Percentiles rank a stretch among this genome's conserved stretches.
Conservation (phyloP, 2,113 vertebrate genomes). For the Notothenia coriiceps region DNA sequence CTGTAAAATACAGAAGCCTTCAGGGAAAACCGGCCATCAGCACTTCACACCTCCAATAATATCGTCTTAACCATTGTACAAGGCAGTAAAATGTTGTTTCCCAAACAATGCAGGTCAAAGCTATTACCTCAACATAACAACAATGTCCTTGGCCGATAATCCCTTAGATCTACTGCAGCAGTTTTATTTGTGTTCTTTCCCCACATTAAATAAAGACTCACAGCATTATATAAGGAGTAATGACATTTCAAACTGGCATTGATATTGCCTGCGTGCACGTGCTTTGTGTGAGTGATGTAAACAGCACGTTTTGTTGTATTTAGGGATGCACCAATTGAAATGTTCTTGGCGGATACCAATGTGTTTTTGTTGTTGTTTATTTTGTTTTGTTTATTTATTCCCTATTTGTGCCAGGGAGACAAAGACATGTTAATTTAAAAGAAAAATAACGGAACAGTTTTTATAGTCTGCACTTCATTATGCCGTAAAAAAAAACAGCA, state of each 20-base stretch:
- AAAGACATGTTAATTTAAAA: too few relatives aligned
- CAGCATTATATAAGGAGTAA: background rate
- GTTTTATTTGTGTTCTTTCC: slow-evolving; percentile 10
- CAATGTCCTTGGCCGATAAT: slow-evolving; percentile 8
- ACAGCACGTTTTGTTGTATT: too few relatives aligned
- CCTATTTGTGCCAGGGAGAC: too few relatives aligned
- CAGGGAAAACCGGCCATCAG: slow-evolving; percentile 32
- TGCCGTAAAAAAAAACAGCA: too few relatives aligned
- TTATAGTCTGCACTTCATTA: too few relatives aligned
- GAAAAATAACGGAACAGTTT: too few relatives aligned
- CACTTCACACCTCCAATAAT: background rate
- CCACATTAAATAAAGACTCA: slow-evolving; percentile 11
- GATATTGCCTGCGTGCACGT: slow-evolving; percentile 13
- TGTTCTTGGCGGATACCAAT: too few relatives aligned
- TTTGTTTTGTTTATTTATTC: too few relatives aligned
- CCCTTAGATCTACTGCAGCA: background rate
- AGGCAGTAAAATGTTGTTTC: background rate
- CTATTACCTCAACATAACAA: slow-evolving; percentile 18
- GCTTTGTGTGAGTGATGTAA: background rate
- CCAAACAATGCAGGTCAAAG: slow-evolving; percentile 8
- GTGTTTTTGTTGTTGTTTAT: too few relatives aligned
- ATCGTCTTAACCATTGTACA: slow-evolving; percentile 17
- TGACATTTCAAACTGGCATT: background rate
- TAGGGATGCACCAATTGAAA: too few relatives aligned
- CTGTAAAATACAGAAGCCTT: slow-evolving; percentile 35